phyloP scores from a whole-genome alignment of 2,797 vertebrate genomes.

The Gymnoscopelus braueri region DNA sequence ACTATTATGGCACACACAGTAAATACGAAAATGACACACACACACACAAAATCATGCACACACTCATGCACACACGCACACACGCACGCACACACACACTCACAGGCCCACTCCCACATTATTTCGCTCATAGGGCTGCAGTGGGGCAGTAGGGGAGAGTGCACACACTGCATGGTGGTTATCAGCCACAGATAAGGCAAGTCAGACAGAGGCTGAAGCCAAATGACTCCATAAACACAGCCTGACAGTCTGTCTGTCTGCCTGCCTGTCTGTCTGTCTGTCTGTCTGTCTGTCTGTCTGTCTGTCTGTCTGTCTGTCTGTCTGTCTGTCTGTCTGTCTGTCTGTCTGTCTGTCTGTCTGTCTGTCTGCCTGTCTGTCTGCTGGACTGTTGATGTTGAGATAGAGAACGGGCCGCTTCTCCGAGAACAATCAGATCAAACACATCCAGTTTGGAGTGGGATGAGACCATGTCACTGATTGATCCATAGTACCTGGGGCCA shows the following conservation, averaged over 20 bases:
- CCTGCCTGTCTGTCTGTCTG: constrained; percentile 23
- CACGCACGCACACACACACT: constrained; percentile 24
- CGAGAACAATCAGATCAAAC: constrained; percentile 21
- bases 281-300: constrained; percentile 21
- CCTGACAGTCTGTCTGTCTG: constrained; percentile 27
- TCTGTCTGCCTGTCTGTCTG: constrained; percentile 21
- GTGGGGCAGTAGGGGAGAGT: constrained; percentile 27
- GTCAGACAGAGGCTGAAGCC: constrained; percentile 53
- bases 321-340: constrained; percentile 23
- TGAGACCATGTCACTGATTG: no score
- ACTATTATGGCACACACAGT: no score
- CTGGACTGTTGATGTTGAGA: constrained; percentile 3
- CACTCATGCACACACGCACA: neutral
- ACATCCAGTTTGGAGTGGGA: no score
- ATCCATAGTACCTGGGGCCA: no score
- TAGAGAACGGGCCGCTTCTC: constrained; percentile 30
- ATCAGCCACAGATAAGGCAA: constrained; percentile 67
- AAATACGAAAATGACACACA: no score
- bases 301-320: constrained; percentile 14
- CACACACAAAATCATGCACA: no score
- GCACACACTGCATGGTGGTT: constrained; percentile 28
- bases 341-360: constrained; percentile 24
- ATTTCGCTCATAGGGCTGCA: neutral
- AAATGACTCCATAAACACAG: constrained; percentile 60
- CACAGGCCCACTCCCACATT: neutral